Conservation (phyloP, 1,140 invertebrate species). For the Magallana angulata region DNA sequence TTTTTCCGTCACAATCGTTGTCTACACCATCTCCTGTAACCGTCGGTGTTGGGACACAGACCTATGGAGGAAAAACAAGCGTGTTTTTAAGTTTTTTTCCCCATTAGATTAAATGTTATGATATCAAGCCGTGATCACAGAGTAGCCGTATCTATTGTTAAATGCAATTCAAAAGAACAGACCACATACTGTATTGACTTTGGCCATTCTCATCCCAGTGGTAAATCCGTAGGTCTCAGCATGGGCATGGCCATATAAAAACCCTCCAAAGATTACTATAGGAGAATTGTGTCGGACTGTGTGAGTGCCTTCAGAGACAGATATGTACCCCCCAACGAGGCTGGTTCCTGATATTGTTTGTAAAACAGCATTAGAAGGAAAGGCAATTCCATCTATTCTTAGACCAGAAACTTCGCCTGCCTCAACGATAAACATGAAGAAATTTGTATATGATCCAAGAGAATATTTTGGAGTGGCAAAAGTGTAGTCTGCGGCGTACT, state of each 20-base stretch:
- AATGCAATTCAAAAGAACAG: background rate
- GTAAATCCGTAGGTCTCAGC: conserved; percentile 60
- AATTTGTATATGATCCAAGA: conserved; percentile 50
- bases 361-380: conserved; percentile 33
- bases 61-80: background rate
- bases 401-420: conserved; percentile 38
- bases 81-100: background rate
- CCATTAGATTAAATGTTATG: background rate
- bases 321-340: conserved; percentile 47
- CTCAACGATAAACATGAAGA: conserved; percentile 58
- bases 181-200: conserved; percentile 52
- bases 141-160: background rate
- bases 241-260: conserved; percentile 51
- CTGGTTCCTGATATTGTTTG: conserved; percentile 38
- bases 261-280: conserved; percentile 54
- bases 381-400: conserved; percentile 26
- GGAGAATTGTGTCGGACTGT: conserved; percentile 50
- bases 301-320: conserved; percentile 46
- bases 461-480: conserved; percentile 65
- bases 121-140: background rate
- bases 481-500: conserved; percentile 69
- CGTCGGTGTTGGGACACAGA: conserved; percentile 38
- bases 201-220: conserved; percentile 55
- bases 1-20: conserved; percentile 54
- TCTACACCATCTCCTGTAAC: conserved; percentile 49